Evolutionary conservation across 2,888 invertebrate species (phyloP), one percentile per base, ranked within the genome.

Genomic region (Phyllotreta cruciferae): DNA sequence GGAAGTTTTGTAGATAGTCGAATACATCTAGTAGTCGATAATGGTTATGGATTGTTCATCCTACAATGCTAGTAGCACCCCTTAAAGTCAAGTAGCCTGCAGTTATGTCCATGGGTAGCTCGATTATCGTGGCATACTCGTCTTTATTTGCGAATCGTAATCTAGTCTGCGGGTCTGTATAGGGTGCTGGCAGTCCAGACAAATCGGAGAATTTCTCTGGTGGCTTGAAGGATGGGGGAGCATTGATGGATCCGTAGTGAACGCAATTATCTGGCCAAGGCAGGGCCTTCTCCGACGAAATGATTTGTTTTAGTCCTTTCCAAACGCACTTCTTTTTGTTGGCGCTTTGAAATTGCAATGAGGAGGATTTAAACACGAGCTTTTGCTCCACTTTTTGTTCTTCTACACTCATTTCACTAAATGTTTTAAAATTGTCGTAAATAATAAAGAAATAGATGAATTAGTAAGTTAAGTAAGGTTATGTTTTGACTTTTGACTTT

Each of bases 161-260:
- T 78, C 95, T 93, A 0, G 93, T 94, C 77, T 94, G 93, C 3
- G 96, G 93, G 82, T 96, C 96, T 69, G 92, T 91, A 75, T 96
- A 97, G 9, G 90, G 90, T 24, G 95, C 88, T 45, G 90, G 89
- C 37, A 96, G 81, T 0, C 96, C 96, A 58, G 94, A 94, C 67
- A 96, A 89, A 77, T 96, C 96, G 0, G 96, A 96, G 80, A 96
- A 96, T 75, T 96, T 96, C 77, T 95, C 95, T 0, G 93, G 89
- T 3, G 96, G 96, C 77, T 89, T 90, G 77, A 96, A 92, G 39
- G 94, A 92, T 41, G 96, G 95, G 8, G 95, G 95, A 34, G 95
- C 94, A 81, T 95, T 95, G 67, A 96, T 90, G 24, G 90, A 89
- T 74, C 91, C 91, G 83, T 96, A 95, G 74, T 92, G 86, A 60